Conservation (phyloP, 2,797 vertebrate species). For the Channa striata region DNA sequence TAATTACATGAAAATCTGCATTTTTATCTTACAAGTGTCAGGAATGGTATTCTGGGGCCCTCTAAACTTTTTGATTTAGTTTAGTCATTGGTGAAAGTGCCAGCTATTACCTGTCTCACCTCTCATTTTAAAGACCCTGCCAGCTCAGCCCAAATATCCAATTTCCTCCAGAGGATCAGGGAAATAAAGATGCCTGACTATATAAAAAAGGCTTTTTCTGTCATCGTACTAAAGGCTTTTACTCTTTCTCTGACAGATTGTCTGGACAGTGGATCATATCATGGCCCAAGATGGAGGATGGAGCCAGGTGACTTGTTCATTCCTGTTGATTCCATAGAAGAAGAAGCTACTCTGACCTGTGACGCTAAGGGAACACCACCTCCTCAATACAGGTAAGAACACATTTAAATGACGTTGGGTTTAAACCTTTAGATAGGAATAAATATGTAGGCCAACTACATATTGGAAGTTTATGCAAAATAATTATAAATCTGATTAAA, state of each 20-base stretch:
- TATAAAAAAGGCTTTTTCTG: conserved; percentile 24
- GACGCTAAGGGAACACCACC: conserved; percentile 83
- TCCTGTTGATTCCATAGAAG: conserved; percentile 83
- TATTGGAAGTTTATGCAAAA: not conserved
- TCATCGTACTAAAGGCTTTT: conserved; percentile 20
- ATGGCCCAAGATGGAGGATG: conserved; percentile 86
- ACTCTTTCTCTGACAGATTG: conserved; percentile 72
- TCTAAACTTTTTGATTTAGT: not conserved
- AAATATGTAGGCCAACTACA: too few species aligned
- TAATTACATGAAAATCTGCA: not conserved
- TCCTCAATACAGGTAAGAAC: conserved; percentile 83
- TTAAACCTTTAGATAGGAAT: not conserved
- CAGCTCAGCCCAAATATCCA: not conserved
- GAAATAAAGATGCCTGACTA: conserved; percentile 2
- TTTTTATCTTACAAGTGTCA: not conserved
- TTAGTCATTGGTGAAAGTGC: not conserved
- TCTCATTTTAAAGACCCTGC: conserved; percentile 2
- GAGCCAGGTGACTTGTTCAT: conserved; percentile 86
- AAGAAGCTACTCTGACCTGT: conserved; percentile 85
- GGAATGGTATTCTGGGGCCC: not conserved
- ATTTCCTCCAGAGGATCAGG: conserved; percentile 5
- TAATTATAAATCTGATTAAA: too few species aligned
- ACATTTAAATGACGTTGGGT: not conserved
- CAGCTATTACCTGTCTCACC: not conserved
- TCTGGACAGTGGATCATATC: conserved; percentile 81